Evolutionary conservation across 2,888 invertebrate genomes (phyloP), one percentile per base, ranked within the genome.

Genomic region (Campoplex nolae): DNA sequence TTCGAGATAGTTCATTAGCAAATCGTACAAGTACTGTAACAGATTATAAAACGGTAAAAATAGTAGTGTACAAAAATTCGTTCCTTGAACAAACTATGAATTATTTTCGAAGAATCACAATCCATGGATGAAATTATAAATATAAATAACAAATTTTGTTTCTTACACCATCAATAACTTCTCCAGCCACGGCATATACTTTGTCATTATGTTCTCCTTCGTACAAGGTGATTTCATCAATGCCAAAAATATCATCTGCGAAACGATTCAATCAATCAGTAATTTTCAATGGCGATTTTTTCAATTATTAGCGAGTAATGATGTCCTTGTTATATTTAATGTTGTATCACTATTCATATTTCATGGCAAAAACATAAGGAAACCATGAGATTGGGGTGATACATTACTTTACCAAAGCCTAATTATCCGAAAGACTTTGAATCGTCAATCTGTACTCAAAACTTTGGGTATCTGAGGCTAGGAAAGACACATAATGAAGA

Each of bases 1-100:
- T 94, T 99, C 99, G 84, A 99, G 95, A 90, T 98, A 96, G 93
- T 99, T 99, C 97, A 99, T 97, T 89, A 99, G 95, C 73, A 99
- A 95, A 94, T 99, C 99, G 93, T 99, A 99, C 79, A 99, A 95
- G 93, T 98, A 98, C 98, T 98, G 95, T 23, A 96, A 96, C 92
- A 87, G 88, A 85, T 65, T 2, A 74, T 13, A 85, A 81, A 78
- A 38, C 62, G 62, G 16, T 32, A 32, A 4, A 0, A 32, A 62
- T 16, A 32, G 9, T 9, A 56, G 2, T 18, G 28, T 62, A 0
- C 3, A 62, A 62, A 23, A 32, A 58, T 32, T 58, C 56, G 23
- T 58, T 28, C 2, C 13, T 16, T 32, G n/a, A 58, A 65, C 68
- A 62, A 45, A 75, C 74, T 38, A 6, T 38, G 6, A 6, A n/a